Evolutionary conservation across 2,113 vertebrate species (phyloP).

Genomic region (Boulengeromyrus knoepffleri): DNA sequence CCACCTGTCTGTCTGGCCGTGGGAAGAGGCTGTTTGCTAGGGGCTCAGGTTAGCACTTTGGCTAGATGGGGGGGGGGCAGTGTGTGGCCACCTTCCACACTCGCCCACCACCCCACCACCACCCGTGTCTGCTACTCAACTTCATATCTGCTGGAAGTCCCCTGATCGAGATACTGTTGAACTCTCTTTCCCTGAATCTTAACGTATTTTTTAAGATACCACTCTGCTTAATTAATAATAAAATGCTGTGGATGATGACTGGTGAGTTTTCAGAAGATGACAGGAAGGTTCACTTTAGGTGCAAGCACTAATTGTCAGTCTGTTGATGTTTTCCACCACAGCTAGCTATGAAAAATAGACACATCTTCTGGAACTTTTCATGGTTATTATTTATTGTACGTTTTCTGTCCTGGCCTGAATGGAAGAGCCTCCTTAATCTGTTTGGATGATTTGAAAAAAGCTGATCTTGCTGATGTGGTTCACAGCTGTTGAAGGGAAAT

Average conservation of each 20-base stretch:
- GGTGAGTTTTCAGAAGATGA: not conserved
- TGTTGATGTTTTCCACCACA: constrained; percentile 26
- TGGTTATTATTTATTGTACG: constrained; percentile 21
- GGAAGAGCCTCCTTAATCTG: constrained; percentile 27
- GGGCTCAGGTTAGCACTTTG: constrained; percentile 13
- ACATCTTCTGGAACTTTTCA: constrained; percentile 16
- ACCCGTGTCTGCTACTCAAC: not conserved
- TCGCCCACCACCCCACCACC: not conserved
- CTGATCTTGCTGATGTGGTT: constrained; percentile 30
- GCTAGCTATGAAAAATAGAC: not conserved
- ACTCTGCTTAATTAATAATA: not conserved
- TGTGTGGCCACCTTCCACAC: constrained; percentile 24
- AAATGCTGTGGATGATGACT: not conserved
- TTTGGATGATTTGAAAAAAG: constrained; percentile 22
- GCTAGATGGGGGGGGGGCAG: constrained; percentile 6
- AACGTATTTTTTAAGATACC: not conserved
- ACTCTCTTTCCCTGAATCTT: constrained; percentile 2
- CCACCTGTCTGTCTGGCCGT: constrained; percentile 32
- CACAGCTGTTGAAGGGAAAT: constrained; percentile 29
- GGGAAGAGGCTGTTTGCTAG: constrained; percentile 28
- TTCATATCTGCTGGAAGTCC: constrained; percentile 53
- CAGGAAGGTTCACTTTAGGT: not conserved
- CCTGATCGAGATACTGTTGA: constrained; percentile 31
- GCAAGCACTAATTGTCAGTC: not conserved
- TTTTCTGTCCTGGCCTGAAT: constrained; percentile 25